These are phyloP conservation scores for Rhabdophis nuchalis DNA, from an alignment of 2,797 vertebrate genomes.

Conservation along the genomic window DNA sequence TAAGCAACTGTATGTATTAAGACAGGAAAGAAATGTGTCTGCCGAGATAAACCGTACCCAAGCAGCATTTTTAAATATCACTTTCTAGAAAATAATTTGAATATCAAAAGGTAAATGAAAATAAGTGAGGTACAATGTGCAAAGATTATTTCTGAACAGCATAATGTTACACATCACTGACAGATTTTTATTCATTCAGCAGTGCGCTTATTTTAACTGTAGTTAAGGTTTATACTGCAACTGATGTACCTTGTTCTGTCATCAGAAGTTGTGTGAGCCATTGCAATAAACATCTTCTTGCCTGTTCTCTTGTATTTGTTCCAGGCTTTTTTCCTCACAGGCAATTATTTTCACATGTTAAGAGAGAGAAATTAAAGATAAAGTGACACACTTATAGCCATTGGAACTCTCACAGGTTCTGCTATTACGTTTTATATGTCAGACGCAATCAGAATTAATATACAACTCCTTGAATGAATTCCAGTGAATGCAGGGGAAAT, in stretches of 20 bases:
- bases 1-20: background rate
- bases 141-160: background rate
- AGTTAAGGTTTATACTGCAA: background rate
- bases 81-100: background rate
- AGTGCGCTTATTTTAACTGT: background rate
- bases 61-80: background rate
- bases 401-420: background rate
- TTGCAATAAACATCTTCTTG: background rate
- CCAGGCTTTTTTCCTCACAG: background rate
- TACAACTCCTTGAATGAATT: background rate
- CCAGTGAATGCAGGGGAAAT: background rate
- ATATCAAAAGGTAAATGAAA: background rate
- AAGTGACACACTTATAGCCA: background rate
- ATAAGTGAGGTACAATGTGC: background rate
- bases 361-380: background rate
- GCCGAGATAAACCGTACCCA: background rate
- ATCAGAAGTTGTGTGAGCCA: background rate
- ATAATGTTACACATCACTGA: background rate
- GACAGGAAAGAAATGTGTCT: background rate
- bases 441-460: background rate
- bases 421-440: background rate
- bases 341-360: background rate
- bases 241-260: background rate
- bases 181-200: background rate
- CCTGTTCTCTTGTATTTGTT: background rate